Base-by-base conservation (phyloP, 2,888 invertebrate species). In the Cremastobaeus sp. region DNA sequence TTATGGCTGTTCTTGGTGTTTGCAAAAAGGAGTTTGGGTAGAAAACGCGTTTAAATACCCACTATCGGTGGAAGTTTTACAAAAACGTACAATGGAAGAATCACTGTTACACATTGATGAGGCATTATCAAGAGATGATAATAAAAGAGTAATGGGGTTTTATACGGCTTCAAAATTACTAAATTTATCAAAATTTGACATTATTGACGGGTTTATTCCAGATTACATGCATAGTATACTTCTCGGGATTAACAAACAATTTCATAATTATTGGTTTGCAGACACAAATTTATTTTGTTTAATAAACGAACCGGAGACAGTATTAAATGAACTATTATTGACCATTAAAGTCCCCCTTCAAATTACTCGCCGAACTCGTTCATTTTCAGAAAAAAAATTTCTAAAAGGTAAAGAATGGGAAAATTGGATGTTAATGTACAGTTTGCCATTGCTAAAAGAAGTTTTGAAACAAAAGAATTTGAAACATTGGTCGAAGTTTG, bases 141-240 rank as follows among this genome's bases (percentile, higher is more conserved):
- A n/a, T 3, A 12, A 4, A 25, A 6, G 14, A 6, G 41, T 20
- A 15, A 21, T 15, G 20, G 55, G 55, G 3, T 57, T 57, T 34
- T 12, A 43, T 32, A 30, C 32, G 3, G 55, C 55, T 3, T 32
- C 55, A 18, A 41, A 41, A n/a, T 43, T 57, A 34, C 9, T 57
- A 25, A 43, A 32, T 34, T 20, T 57, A n/a, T 2, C 14, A n/a
- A 6, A 39, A 25, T 54, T 54, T 15, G n/a, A 37, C 15, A 54
- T 54, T 11, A 54, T 54, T 5, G 35, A 35, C 6, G 55, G 43
- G 2, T 57, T 57, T 14, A 32, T 57, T 1, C 39, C 54, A 1
- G 50, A 50, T 17, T 50, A 50, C n/a, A 50, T 50, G 50, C 50
- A 50, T 9, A 28, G 52, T 39, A 11, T 25, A n/a, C 17, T 54